Percentiles rank a stretch among this genome's conserved stretches.
phyloP scores from a whole-genome alignment of 1,140 invertebrate species.

The Drosophila tristis region DNA sequence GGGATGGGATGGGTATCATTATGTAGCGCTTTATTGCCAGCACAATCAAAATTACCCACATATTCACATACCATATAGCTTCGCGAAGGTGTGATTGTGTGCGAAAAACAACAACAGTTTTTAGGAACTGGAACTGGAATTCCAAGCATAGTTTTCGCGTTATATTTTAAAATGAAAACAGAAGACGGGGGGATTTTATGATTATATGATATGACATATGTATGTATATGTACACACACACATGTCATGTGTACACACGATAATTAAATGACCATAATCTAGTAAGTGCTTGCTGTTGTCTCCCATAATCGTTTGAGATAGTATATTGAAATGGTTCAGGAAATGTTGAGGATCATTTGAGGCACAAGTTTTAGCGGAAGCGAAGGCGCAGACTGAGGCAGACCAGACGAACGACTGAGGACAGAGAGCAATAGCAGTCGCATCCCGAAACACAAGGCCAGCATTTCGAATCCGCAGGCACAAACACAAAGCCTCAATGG shows the following conservation, averaged over 20 bases:
- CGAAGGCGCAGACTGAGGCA: too few species aligned
- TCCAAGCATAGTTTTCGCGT: constrained; percentile 27
- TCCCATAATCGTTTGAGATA: too few species aligned
- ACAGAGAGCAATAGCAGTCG: neutral
- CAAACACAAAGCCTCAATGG: constrained; percentile 5
- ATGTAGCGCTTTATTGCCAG: constrained; percentile 30
- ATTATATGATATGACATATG: neutral
- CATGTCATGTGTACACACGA: too few species aligned
- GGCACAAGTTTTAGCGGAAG: too few species aligned
- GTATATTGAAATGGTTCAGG: too few species aligned
- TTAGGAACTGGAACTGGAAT: constrained; percentile 10
- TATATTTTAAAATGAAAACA: constrained; percentile 14
- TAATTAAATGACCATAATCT: too few species aligned
- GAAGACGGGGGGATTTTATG: neutral
- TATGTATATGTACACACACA: too few species aligned
- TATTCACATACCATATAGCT: too few species aligned
- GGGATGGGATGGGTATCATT: constrained; percentile 27
- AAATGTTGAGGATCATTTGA: too few species aligned
- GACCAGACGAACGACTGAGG: too few species aligned
- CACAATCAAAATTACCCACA: constrained; percentile 4
- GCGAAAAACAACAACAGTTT: neutral
- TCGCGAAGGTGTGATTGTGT: too few species aligned
- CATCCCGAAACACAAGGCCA: constrained; percentile 1
- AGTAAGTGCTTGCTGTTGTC: too few species aligned
- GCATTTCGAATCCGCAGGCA: constrained; percentile 34